Base-by-base conservation (phyloP, 2,888 invertebrate genomes). In the Lepidocyrtinus sp. region DNA sequence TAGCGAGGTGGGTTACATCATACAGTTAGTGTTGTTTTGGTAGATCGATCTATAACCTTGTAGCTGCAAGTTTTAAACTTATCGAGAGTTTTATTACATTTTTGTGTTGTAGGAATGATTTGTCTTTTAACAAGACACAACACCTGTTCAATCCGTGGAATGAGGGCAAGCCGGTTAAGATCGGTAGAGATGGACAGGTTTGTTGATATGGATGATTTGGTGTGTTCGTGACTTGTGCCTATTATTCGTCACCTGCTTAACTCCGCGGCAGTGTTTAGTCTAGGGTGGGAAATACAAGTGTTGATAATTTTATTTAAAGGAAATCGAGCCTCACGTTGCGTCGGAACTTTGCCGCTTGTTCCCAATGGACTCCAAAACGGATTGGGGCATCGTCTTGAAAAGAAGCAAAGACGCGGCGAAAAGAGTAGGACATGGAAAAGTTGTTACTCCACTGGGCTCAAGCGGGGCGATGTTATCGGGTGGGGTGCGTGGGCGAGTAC, bases 101-200 rank as follows among this genome's bases (percentile, higher is more conserved):
- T 75, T 46, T 78, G 75, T 64, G 75, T 81, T 85, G 45, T 85
- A 90, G 97, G 87, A 95, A 96, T 87, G 98, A 98, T 88, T 90
- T 99, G 82, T 94, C 97, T 1, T 99, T 99, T 88, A 94, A 94
- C 86, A 94, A 94, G 88, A 97, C 97, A 1, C 92, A 95, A 87
- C 97, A 98, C 89, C 90, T 99, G 81, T 96, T 96, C 88, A 99
- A 99, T 90, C 94, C 96, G 2, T 99, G 98, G 97, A 99, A 99
- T 90, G 98, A 98, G 88, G 96, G 97, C 63, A 98, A 98, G 90
- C 97, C 98, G 76, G 98, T 99, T 0, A 99, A 99, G 91, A 98
- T 99, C 87, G 99, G 98, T n/a, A 92, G 99, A 83, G 99, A 99
- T 90, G 99, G 99, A 78, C 91, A 91, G 89, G 91, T 90, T 17